Conservation (phyloP, 2,888 invertebrate genomes). For the Hydrotaea diabolus region DNA sequence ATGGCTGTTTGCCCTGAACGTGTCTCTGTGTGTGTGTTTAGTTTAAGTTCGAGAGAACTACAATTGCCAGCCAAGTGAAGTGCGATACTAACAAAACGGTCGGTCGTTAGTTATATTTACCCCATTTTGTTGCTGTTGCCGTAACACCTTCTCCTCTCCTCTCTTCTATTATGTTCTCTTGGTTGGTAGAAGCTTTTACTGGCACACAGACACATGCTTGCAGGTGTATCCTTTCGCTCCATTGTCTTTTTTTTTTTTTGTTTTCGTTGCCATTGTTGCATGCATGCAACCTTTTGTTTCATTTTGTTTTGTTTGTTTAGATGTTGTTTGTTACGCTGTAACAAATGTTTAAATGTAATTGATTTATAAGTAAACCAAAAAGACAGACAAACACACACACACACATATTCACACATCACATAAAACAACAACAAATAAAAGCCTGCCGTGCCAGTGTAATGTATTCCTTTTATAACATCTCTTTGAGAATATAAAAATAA, state of each 20-base stretch:
- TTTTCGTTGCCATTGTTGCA: conserved; percentile 51
- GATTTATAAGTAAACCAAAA: conserved; percentile 58
- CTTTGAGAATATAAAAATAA: conserved; percentile 3
- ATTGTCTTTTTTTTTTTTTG: not conserved
- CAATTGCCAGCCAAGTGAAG: conserved; percentile 27
- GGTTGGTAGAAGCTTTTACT: not conserved
- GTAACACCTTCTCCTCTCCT: too few relatives aligned
- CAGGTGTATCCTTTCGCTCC: conserved; percentile 17
- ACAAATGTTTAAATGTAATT: conserved; percentile 60
- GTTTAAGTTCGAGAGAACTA: not conserved
- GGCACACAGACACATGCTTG: not conserved
- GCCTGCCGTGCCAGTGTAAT: not conserved
- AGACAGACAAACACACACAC: conserved; percentile 39
- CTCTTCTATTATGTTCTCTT: too few relatives aligned
- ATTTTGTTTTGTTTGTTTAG: conserved; percentile 45
- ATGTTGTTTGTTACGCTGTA: conserved; percentile 39
- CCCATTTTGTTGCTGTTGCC: conserved; percentile 55
- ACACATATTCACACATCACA: not conserved
- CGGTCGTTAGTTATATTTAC: conserved; percentile 63
- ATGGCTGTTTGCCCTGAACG: too few relatives aligned
- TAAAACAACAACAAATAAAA: conserved; percentile 16
- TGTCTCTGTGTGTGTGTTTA: not conserved
- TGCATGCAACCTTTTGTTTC: conserved; percentile 56
- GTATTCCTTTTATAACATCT: conserved; percentile 1
- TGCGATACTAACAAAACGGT: conserved; percentile 51